Conservation (phyloP, 2,888 invertebrate genomes). For the Tigriopus californicus region DNA sequence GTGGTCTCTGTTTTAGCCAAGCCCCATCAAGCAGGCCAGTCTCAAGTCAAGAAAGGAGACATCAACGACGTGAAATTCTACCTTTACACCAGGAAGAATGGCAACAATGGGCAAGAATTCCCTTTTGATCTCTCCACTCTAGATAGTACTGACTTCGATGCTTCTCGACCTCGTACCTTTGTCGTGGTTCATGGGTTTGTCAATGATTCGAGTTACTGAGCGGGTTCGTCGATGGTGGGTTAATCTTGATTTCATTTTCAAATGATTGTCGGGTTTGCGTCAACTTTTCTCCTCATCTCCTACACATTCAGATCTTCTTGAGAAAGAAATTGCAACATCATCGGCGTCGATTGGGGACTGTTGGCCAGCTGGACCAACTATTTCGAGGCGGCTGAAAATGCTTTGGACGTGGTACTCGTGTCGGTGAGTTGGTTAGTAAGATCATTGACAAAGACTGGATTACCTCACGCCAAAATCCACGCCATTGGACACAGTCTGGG, state of each 20-base stretch:
- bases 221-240: background rate
- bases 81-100: background rate
- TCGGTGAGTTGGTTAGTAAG: conserved; percentile 7
- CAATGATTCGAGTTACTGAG: too few species aligned
- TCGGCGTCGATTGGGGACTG: background rate
- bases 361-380: background rate
- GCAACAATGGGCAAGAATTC: too few species aligned
- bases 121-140: too few species aligned
- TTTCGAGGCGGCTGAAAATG: background rate
- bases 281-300: too few species aligned
- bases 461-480: background rate
- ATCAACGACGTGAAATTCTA: background rate
- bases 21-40: too few species aligned
- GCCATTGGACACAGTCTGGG: conserved; percentile 16
- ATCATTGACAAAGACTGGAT: background rate
- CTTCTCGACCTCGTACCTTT: background rate
- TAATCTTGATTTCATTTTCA: background rate
- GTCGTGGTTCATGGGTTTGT: background rate
- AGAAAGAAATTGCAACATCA: background rate
- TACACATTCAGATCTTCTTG: background rate
- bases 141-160: too few species aligned
- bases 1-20: too few species aligned
- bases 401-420: background rate
- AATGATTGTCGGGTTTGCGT: background rate
- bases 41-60: background rate